A percentile compares a stretch with the other conserved stretches of the same genome.
Conservation (phyloP, 2,888 invertebrate genomes). For the Pinctada fucata region DNA sequence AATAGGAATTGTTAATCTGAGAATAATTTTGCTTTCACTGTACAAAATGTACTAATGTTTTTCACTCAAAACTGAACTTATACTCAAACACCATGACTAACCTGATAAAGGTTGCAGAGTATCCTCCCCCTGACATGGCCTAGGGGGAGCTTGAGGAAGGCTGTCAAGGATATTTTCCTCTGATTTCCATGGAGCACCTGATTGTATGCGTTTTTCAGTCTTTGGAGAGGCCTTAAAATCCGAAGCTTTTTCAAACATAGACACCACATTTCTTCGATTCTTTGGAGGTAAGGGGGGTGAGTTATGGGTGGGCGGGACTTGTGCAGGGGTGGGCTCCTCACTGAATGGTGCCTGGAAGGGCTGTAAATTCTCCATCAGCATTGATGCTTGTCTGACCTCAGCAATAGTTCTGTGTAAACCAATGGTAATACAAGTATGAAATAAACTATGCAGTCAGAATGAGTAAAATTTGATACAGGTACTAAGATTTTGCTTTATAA, state of each 20-base stretch:
- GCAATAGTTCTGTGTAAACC: not conserved
- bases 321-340: not conserved
- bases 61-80: no score
- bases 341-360: not conserved
- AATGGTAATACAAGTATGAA: not conserved
- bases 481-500: no score
- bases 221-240: not conserved
- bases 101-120: not conserved
- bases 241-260: not conserved
- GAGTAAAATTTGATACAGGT: no score
- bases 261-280: not conserved
- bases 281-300: not conserved
- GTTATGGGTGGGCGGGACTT: not conserved
- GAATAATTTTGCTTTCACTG: no score
- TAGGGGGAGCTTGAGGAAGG: not conserved
- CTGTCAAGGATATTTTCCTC: not conserved
- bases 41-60: no score
- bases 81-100: no score
- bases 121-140: not conserved
- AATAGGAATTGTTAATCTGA: no score
- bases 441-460: not conserved
- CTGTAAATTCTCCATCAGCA: not conserved
- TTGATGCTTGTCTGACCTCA: not conserved
- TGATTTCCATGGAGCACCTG: not conserved
- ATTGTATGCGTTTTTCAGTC: not conserved